These are phyloP conservation scores for Drosophila lini DNA, from an alignment of 1,140 invertebrate species.

Conservation along the genomic window DNA sequence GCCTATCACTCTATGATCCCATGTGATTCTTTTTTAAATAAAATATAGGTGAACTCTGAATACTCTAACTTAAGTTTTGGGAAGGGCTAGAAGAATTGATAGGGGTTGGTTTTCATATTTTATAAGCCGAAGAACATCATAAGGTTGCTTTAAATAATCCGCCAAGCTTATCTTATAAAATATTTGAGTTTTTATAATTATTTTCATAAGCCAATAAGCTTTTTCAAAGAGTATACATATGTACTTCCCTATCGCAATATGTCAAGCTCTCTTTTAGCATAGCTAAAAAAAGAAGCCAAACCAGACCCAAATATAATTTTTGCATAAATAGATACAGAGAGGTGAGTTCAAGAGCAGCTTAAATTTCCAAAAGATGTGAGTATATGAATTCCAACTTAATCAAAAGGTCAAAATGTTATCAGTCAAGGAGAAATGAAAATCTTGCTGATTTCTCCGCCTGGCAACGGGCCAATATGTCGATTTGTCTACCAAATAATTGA, in stretches of 20 bases:
- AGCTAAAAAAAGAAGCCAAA: slow-evolving; percentile 11
- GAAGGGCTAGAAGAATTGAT: fast-evolving
- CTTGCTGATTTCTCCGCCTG: slow-evolving; percentile 28
- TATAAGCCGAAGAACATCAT: background rate
- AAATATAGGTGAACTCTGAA: background rate
- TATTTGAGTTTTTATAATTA: too few species aligned
- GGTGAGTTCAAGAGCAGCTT: slow-evolving; percentile 28
- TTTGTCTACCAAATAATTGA: slow-evolving; percentile 43
- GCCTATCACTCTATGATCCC: slow-evolving; percentile 14
- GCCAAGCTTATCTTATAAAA: too few species aligned
- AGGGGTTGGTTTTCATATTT: too few species aligned
- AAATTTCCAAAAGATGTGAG: slow-evolving; percentile 2
- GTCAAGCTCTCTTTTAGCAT: slow-evolving; percentile 3
- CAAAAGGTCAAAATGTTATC: slow-evolving; percentile 51
- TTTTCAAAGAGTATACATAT: background rate
- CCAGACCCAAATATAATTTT: slow-evolving; percentile 36
- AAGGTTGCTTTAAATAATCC: background rate
- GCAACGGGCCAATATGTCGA: slow-evolving; percentile 41
- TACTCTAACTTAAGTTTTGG: slow-evolving; percentile 5
- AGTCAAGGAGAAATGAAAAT: background rate
- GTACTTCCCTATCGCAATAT: background rate
- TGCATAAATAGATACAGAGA: slow-evolving; percentile 43
- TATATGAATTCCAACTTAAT: background rate
- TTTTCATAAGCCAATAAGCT: background rate
- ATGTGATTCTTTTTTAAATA: background rate